phyloP scores from a whole-genome alignment of 2,797 vertebrate genomes.

The Cephalopachus bancanus region DNA sequence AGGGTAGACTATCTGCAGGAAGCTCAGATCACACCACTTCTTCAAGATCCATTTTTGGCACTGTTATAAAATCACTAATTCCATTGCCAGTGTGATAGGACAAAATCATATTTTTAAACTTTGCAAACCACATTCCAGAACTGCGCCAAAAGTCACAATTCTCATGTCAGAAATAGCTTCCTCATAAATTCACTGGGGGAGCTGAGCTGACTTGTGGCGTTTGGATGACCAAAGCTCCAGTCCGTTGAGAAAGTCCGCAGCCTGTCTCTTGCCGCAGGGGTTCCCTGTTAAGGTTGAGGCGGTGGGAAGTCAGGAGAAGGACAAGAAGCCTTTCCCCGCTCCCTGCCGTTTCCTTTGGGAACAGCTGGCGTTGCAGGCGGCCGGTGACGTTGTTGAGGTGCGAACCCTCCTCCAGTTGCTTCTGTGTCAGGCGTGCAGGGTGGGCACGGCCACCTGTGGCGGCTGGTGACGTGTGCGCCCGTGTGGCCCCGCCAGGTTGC shows the following conservation, averaged over 20 bases:
- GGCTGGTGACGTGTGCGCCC: not conserved
- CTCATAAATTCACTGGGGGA: not conserved
- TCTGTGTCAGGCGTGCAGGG: not conserved
- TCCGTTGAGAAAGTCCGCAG: not conserved
- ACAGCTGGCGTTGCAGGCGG: no score
- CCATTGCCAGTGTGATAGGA: constrained; percentile 72
- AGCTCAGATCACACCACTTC: constrained; percentile 61
- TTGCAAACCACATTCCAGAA: constrained; percentile 58
- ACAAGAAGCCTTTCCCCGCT: accelerated
- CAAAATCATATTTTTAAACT: constrained; percentile 78
- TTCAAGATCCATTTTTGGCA: constrained; percentile 56
- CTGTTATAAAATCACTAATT: constrained; percentile 62
- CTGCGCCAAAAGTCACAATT: constrained; percentile 59
- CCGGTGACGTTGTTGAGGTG: not conserved
- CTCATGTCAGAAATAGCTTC: constrained; percentile 50
- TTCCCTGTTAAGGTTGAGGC: not conserved
- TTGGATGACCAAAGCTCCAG: not conserved
- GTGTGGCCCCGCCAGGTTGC: not conserved
- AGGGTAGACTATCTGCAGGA: constrained; percentile 32
- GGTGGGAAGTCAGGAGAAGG: not conserved
- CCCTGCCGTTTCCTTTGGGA: not conserved
- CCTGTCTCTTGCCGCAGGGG: not conserved
- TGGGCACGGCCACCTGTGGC: no score
- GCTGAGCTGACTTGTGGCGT: not conserved
- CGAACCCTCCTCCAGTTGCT: not conserved